phyloP scores from a whole-genome alignment of 1,140 invertebrate genomes.

The Mercenaria mercenaria region DNA sequence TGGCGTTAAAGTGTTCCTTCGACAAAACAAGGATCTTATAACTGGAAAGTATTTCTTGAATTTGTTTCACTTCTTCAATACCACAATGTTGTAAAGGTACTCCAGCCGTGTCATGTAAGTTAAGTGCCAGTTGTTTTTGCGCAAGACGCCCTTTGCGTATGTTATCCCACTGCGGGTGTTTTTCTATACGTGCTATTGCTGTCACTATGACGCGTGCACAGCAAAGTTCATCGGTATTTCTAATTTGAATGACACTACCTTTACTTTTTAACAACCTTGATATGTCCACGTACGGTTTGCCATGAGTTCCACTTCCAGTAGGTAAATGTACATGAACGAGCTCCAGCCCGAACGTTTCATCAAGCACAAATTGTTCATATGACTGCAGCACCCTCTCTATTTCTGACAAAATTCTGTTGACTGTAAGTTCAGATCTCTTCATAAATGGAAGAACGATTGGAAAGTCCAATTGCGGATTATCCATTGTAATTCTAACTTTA shows the following conservation, averaged over 20 bases:
- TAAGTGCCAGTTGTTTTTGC: conserved; percentile 43
- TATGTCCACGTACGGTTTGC: conserved; percentile 49
- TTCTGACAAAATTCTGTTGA: conserved; percentile 55
- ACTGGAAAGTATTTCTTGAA: conserved; percentile 35
- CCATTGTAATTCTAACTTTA: conserved; percentile 54
- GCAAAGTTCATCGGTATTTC: conserved; percentile 61
- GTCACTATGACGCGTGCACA: conserved; percentile 65
- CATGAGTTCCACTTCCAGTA: conserved; percentile 24
- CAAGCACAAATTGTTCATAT: conserved; percentile 67
- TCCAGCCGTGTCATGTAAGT: conserved; percentile 41
- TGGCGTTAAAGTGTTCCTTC: conserved; percentile 61
- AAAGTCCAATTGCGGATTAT: conserved; percentile 63
- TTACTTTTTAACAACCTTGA: conserved; percentile 46
- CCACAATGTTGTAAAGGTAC: conserved; percentile 38
- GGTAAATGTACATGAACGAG: conserved; percentile 54
- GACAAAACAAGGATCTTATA: conserved; percentile 62
- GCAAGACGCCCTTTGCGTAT: conserved; percentile 34
- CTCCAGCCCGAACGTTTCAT: conserved; percentile 61
- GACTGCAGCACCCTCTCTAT: conserved; percentile 64
- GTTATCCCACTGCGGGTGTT: conserved; percentile 52
- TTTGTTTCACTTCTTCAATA: conserved; percentile 53
- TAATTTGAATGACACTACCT: conserved; percentile 62
- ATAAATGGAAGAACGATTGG: conserved; percentile 64
- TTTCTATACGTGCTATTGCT: conserved; percentile 41
- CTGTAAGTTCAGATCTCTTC: conserved; percentile 40